Base-by-base conservation (phyloP, 2,888 invertebrate genomes). In the Rhagium mordax region DNA sequence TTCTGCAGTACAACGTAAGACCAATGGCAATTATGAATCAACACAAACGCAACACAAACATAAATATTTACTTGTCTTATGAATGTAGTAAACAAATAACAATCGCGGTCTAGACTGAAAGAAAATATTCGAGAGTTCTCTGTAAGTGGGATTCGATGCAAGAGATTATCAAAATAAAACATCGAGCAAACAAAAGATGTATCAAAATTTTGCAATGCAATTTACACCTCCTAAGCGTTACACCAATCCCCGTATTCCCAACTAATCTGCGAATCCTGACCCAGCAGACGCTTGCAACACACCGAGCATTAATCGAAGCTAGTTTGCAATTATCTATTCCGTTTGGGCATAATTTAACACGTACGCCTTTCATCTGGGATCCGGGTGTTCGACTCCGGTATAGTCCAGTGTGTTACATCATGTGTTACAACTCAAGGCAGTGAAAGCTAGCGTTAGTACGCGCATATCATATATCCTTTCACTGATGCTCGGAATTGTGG, bases 331-430 rank as follows among this genome's bases (percentile, higher is more conserved):
- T 55, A 55, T 24, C 55, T 24, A n/a, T 55, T 55, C 21, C n/a
- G 6, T 21, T 55, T 55, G 20, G 55, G 24, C 21, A 55, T 55
- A 55, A 53, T 18, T 53, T 27, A 55, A 21, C 24, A 27, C 27
- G 24, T n/a, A n/a, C 15, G 53, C 21, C 10, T 55, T 21, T 55
- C 27, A 15, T 13, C 27, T n/a, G n/a, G 15, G 21, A 55, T 55
- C 24, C 24, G 24, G 55, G n/a, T 24, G 24, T 55, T 15, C 15
- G 55, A 15, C 24, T 24, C 5, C 24, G 24, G 13, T 24, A 55
- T 55, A 21, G 20, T 53, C n/a, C 21, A 55, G 55, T 5, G 24
- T 15, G 24, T 55, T 55, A 55, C 55, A 55, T 55, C 55, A 27
- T 21, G n/a, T 41, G 0, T 41, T 13, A 41, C 8, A 33, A 33